A percentile compares a stretch with the other conserved stretches of the same genome.
Evolutionary conservation across 2,888 invertebrate species (phyloP).

Genomic region (Tholera decimalis): DNA sequence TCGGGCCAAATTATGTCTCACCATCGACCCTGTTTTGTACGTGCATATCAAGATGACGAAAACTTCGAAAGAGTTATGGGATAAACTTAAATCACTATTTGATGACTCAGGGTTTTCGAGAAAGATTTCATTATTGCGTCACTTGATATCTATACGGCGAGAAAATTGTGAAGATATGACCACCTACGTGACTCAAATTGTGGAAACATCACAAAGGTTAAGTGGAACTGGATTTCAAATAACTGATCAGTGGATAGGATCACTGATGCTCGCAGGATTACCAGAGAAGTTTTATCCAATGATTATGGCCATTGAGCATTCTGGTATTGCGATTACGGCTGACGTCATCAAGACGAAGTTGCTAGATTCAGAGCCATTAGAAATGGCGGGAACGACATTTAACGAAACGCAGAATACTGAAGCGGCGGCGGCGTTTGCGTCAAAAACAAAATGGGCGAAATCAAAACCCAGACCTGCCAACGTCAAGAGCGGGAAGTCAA

Average conservation of each 20-base stretch:
- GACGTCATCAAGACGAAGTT: conserved; percentile 13
- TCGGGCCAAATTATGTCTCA: neutral
- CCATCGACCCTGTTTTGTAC: conserved; percentile 10
- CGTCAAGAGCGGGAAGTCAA: no score
- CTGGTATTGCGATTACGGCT: neutral
- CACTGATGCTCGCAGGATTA: conserved; percentile 5
- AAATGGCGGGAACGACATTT: no score
- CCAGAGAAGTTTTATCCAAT: neutral
- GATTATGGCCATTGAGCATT: conserved; percentile 13
- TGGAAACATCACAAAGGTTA: conserved; percentile 5
- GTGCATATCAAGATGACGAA: conserved; percentile 16
- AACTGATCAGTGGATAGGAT: conserved; percentile 9
- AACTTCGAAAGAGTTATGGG: conserved; percentile 8
- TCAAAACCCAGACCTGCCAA: no score
- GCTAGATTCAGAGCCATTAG: neutral
- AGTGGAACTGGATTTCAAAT: conserved; percentile 4
- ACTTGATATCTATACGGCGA: conserved; percentile 2
- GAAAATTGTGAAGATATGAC: conserved; percentile 11
- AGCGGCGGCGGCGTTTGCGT: no score
- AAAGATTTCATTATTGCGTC: conserved; percentile 7
- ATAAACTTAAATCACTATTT: neutral
- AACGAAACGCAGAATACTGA: no score
- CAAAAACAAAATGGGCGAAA: no score
- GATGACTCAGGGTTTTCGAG: conserved; percentile 21
- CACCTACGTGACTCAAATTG: conserved; percentile 9